Percentiles rank a stretch among this genome's conserved stretches.
These are phyloP conservation scores for Heliconius erato DNA, from an alignment of 2,888 invertebrate species.

Conservation along the genomic window DNA sequence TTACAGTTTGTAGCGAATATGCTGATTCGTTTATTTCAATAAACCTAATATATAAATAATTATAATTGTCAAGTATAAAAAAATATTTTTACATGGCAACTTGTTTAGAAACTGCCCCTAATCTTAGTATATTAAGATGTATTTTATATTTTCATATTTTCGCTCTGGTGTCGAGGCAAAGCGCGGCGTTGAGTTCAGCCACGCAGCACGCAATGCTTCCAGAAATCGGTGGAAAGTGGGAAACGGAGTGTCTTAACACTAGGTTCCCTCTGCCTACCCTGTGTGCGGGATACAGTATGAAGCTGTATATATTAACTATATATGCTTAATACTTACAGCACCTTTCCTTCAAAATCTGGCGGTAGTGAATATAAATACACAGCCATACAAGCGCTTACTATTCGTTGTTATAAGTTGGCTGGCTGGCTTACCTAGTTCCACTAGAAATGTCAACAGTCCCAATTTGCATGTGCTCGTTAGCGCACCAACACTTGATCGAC, in stretches of 20 bases:
- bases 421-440: slow-evolving; percentile 47
- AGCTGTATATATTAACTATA: background rate
- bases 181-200: no score
- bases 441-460: slow-evolving; percentile 75
- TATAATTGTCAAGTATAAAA: background rate
- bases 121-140: no score
- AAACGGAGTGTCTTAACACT: no score
- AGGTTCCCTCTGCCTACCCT: no score
- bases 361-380: slow-evolving; percentile 32
- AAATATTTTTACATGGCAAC: background rate
- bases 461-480: slow-evolving; percentile 86
- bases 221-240: no score
- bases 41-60: background rate
- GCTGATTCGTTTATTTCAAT: background rate
- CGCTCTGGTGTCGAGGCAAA: no score
- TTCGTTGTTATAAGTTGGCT: slow-evolving; percentile 46
- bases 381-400: slow-evolving; percentile 29
- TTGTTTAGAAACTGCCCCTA: no score
- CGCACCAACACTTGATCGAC: slow-evolving; percentile 73
- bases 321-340: background rate
- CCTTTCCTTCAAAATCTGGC: background rate
- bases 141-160: no score
- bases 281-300: no score
- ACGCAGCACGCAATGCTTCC: no score
- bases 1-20: background rate